Conservation (phyloP, 2,888 invertebrate genomes). For the Andrena marginata region DNA sequence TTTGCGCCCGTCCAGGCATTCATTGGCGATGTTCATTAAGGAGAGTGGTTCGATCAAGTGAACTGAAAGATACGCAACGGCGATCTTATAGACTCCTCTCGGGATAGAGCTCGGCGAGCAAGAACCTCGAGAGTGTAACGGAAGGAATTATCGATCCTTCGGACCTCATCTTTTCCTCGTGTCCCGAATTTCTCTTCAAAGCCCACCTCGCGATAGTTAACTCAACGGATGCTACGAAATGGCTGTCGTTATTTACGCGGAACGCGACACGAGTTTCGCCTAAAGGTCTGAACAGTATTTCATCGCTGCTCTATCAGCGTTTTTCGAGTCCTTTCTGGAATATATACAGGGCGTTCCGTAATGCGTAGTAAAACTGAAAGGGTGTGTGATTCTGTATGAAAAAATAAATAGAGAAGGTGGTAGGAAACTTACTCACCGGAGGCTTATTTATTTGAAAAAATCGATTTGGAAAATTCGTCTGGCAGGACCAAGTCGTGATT, state of each 20-base stretch:
- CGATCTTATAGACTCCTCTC: conserved; percentile 45
- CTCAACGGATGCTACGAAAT: conserved; percentile 18
- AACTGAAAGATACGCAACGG: conserved; percentile 52
- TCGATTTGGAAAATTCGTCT: too few species aligned
- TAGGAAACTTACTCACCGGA: too few species aligned
- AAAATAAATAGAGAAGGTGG: background rate
- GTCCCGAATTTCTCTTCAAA: conserved; percentile 8
- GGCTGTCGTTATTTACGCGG: conserved; percentile 11
- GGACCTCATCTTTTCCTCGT: conserved; percentile 29
- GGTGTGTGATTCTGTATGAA: background rate
- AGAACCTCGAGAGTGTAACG: background rate
- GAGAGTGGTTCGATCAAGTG: conserved; percentile 62
- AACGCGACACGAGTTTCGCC: conserved; percentile 11
- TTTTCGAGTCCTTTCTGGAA: background rate
- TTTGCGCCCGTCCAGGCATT: conserved; percentile 44
- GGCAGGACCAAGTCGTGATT: too few species aligned
- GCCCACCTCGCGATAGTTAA: conserved; percentile 12
- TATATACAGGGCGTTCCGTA: background rate
- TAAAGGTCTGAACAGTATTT: background rate
- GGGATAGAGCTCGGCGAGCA: background rate
- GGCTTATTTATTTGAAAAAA: too few species aligned
- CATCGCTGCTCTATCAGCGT: background rate
- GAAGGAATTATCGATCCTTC: conserved; percentile 41
- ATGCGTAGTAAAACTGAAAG: background rate
- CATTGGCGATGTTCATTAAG: conserved; percentile 56